Evolutionary conservation across 2,113 vertebrate genomes (phyloP).

Genomic region (Gymnorhina tibicen): DNA sequence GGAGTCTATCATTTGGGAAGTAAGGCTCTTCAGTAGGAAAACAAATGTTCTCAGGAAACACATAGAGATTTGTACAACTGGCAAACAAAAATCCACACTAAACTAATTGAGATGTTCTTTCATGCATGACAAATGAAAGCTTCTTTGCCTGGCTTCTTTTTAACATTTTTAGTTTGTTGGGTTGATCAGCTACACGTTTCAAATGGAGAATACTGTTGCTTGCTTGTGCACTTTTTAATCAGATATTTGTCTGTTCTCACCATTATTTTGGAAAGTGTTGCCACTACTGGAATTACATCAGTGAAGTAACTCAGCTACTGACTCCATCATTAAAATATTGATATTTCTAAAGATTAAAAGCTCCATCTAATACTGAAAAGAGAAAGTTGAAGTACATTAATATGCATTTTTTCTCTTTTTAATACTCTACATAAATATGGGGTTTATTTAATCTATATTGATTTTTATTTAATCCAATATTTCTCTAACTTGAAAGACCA

Average conservation of each 20-base stretch:
- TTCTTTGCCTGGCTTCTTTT: neutral
- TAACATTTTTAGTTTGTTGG: neutral
- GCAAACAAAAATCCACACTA: neutral
- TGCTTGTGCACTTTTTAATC: neutral
- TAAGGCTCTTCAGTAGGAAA: neutral
- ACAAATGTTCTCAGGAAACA: neutral
- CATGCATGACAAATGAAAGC: neutral
- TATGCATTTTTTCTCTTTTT: neutral
- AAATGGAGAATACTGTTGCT: neutral
- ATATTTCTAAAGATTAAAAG: neutral
- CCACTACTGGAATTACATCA: neutral
- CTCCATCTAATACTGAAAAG: neutral
- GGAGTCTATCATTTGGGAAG: neutral
- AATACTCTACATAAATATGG: neutral
- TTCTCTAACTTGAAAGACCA: neutral
- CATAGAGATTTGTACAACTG: neutral
- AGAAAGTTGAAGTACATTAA: neutral
- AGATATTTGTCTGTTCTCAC: neutral
- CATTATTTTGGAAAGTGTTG: neutral
- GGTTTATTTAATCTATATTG: neutral
- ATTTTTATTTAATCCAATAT: neutral
- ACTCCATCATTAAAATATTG: neutral
- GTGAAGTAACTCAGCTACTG: neutral
- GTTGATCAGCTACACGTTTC: neutral
- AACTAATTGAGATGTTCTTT: slow-evolving; percentile 2